These are phyloP conservation scores for Argyrosomus japonicus DNA, from an alignment of 2,113 vertebrate genomes.

Conservation along the genomic window DNA sequence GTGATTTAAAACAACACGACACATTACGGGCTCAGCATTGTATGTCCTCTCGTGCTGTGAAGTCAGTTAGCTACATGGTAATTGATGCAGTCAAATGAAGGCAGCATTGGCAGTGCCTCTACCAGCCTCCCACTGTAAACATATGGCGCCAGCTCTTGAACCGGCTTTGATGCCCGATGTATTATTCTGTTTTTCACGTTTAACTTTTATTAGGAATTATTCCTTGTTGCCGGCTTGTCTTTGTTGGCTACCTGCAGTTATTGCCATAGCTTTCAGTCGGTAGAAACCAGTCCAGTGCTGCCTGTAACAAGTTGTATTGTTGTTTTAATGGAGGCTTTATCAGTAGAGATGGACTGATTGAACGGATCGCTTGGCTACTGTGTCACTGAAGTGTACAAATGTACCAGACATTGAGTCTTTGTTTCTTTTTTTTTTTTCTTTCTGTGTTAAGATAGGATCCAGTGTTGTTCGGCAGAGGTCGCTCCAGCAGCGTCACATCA, in stretches of 20 bases:
- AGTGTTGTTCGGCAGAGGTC: slow-evolving; percentile 60
- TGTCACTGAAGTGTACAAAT: neutral
- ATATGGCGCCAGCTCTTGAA: slow-evolving; percentile 53
- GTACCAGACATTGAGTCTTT: slow-evolving; percentile 14
- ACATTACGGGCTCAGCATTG: neutral
- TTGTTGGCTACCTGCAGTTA: neutral
- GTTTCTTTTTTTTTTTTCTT: slow-evolving; percentile 15
- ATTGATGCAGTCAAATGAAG: slow-evolving; percentile 62
- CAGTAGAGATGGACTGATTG: neutral
- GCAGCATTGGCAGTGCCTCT: slow-evolving; percentile 31
- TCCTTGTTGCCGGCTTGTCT: neutral
- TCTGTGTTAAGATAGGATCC: neutral
- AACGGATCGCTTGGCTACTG: neutral
- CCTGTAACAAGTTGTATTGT: slow-evolving; percentile 13
- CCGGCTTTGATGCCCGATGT: slow-evolving; percentile 9
- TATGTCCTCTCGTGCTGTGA: neutral
- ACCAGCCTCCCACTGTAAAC: slow-evolving; percentile 53
- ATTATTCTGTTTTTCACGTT: neutral
- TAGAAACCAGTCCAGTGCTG: neutral
- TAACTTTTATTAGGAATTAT: neutral
- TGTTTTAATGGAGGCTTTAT: neutral
- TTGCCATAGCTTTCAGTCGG: neutral
- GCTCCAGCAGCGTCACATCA: slow-evolving; percentile 28
- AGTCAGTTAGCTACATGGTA: slow-evolving; percentile 25
- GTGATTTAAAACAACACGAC: neutral